Percentiles rank a stretch among this genome's conserved stretches.
phyloP scores from a whole-genome alignment of 2,113 vertebrate species.

The Daubentonia madagascariensis region DNA sequence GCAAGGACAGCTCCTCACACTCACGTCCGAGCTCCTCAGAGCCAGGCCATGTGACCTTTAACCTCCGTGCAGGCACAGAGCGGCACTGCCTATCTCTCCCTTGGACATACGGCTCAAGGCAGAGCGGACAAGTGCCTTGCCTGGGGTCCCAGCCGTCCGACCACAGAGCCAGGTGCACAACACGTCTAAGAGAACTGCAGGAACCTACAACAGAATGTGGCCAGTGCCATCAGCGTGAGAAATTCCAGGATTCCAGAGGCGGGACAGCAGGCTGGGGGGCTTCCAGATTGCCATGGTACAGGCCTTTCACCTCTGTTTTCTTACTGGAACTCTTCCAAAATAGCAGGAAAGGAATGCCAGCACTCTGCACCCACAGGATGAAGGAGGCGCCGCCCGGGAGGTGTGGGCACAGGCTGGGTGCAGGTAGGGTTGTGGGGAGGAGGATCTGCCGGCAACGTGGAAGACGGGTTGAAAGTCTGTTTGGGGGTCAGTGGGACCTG shows the following conservation, averaged over 20 bases:
- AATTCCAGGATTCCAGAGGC: neutral
- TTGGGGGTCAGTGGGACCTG: neutral
- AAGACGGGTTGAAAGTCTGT: neutral
- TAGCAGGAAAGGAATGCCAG: neutral
- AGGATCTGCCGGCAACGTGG: neutral
- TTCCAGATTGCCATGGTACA: neutral
- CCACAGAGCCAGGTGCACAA: neutral
- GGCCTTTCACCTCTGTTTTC: neutral
- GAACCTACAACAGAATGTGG: neutral
- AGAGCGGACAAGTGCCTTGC: neutral
- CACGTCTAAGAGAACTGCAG: neutral
- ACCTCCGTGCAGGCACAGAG: too few relatives aligned
- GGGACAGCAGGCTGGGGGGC: neutral
- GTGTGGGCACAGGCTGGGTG: neutral
- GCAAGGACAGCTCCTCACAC: neutral
- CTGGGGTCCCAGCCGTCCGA: too few relatives aligned
- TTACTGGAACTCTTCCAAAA: too few relatives aligned
- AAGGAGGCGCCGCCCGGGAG: too few relatives aligned
- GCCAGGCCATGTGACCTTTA: neutral
- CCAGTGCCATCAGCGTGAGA: too few relatives aligned
- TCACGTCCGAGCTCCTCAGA: neutral
- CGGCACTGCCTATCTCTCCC: neutral
- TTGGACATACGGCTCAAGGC: neutral
- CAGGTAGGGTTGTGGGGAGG: too few relatives aligned
- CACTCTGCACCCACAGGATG: neutral